These are phyloP conservation scores for Oceanodroma tethys DNA, from an alignment of 2,113 vertebrate species.

Conservation along the genomic window DNA sequence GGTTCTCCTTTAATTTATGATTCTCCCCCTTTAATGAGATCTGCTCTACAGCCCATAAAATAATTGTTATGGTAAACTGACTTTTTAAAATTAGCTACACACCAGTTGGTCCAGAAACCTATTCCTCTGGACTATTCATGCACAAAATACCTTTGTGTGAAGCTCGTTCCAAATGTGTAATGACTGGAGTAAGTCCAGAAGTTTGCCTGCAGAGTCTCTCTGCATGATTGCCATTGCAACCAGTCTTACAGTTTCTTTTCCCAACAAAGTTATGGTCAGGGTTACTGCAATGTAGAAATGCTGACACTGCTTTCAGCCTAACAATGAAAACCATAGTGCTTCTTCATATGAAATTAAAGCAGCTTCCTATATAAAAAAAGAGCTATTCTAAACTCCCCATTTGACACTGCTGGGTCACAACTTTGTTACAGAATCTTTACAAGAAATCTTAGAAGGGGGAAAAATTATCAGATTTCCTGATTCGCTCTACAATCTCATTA, in stretches of 20 bases:
- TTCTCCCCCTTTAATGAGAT: constrained; percentile 76
- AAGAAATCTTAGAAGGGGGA: not conserved
- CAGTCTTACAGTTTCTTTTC: constrained; percentile 61
- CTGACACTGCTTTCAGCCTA: not conserved
- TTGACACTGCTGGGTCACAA: not conserved
- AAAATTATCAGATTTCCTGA: not conserved
- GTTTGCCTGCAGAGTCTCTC: constrained; percentile 68
- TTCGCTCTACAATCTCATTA: not conserved
- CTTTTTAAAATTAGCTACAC: constrained; percentile 84
- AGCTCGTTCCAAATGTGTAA: constrained; percentile 77
- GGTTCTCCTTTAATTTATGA: constrained; percentile 69
- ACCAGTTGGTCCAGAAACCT: constrained; percentile 81
- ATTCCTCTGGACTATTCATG: constrained; percentile 79
- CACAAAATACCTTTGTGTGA: constrained; percentile 81
- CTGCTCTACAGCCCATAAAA: constrained; percentile 75
- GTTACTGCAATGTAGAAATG: not conserved
- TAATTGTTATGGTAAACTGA: constrained; percentile 84
- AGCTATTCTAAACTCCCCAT: not conserved
- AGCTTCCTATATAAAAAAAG: not conserved
- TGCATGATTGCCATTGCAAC: constrained; percentile 63
- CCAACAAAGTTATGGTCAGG: constrained; percentile 21
- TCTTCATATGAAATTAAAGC: constrained; percentile 30
- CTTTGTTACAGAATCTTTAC: not conserved
- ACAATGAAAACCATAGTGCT: not conserved
- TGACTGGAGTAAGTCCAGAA: constrained; percentile 78